Percentiles rank a stretch among this genome's conserved stretches.
phyloP scores from a whole-genome alignment of 92 coral and sea anemone genomes.

The Parazoanthus atlanticus region DNA sequence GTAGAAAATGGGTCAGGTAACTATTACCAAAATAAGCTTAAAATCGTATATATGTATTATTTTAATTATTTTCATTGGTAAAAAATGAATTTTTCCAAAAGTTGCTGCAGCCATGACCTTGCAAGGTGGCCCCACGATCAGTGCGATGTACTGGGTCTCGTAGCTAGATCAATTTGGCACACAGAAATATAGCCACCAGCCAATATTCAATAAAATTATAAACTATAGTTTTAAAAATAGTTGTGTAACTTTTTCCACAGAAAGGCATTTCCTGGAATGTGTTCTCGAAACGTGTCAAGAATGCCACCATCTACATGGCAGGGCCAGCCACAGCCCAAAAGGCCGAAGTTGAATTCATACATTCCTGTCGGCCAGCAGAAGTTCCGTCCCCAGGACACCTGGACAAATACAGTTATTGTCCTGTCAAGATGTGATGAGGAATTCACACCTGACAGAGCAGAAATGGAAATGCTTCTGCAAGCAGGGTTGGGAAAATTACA shows the following conservation, averaged over 20 bases:
- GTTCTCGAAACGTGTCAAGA: conserved; percentile 51
- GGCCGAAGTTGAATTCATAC: conserved; percentile 55
- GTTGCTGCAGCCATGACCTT: conserved; percentile 4
- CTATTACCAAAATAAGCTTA: background rate
- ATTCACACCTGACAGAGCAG: conserved; percentile 59
- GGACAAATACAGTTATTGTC: conserved; percentile 71
- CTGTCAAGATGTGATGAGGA: conserved; percentile 63
- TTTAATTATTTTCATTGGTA: background rate
- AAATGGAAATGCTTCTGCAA: conserved; percentile 55
- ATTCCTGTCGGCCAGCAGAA: conserved; percentile 40
- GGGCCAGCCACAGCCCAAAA: conserved; percentile 56
- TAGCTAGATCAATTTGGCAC: background rate
- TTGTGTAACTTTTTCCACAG: no score
- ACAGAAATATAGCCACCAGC: background rate
- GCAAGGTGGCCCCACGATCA: conserved; percentile 3
- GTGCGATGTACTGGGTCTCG: conserved; percentile 3
- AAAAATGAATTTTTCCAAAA: conserved; percentile 6
- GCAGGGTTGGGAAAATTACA: conserved; percentile 76
- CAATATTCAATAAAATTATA: background rate
- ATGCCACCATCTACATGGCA: conserved; percentile 36
- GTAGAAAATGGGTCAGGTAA: background rate
- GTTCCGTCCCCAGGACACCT: conserved; percentile 64
- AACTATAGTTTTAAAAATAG: background rate
- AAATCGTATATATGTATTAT: background rate
- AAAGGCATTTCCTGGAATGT: conserved; percentile 53